Base-by-base conservation (phyloP, 2,888 invertebrate genomes). In the Rhaphigaster nebulosa region DNA sequence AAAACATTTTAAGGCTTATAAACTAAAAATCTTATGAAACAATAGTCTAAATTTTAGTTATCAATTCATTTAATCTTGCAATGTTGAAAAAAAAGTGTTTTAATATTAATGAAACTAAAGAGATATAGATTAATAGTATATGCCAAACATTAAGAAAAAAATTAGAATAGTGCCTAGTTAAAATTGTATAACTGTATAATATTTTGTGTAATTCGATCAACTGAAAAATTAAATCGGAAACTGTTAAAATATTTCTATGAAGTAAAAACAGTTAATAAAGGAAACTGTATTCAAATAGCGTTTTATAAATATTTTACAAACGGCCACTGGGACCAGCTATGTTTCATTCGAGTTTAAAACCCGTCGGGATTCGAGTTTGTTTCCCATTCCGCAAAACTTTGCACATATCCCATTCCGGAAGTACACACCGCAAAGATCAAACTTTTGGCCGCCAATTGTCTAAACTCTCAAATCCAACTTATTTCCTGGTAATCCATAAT, bases 301-400 rank as follows among this genome's bases (percentile, higher is more conserved):
- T 76, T 76, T 76, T 38, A 76, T 38, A 76, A 76, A 76, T 76
- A 76, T 76, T 76, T 76, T 76, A 34, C 70, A 76, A 38, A 34
- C 1, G 20, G 15, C 34, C 70, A 23, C 6, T 76, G 34, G 70
- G 70, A 76, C 34, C 34, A 76, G 70, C 20, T 8, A 34, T 76
- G 70, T 76, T 76, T 38, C 70, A 76, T 38, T 76, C 38, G 5
- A 76, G 70, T 76, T 38, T 76, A 76, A 76, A 76, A 76, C 38
- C 70, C 70, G 20, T 12, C 26, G 70, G 70, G 70, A 76, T 23
- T 76, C 70, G 70, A 76, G 70, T 76, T 76, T 38, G 70, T 76
- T 76, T 76, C 70, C 38, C 70, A 76, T 76, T 20, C 70, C 70
- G 18, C 34, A 76, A 76, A 76, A 76, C 34, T 76, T 76, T 76